Evolutionary conservation across 35 echinoderm and acorn worm genomes (phyloP).

Genomic region (Amphiura filiformis): DNA sequence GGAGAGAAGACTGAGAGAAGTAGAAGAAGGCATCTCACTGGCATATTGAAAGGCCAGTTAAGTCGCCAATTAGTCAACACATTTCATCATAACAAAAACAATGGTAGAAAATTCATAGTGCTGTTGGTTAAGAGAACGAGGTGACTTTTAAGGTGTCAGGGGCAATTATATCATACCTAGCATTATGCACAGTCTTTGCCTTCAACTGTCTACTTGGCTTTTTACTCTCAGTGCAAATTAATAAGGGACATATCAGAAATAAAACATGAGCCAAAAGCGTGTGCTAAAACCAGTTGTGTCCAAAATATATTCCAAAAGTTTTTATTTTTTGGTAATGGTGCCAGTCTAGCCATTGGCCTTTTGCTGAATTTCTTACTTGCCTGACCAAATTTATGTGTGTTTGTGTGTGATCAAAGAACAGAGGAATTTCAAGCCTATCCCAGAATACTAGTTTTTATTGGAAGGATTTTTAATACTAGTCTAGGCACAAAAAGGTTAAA

Average conservation of each 20-base stretch:
- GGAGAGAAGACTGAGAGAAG: slow-evolving; percentile 47
- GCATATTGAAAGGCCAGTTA: background rate
- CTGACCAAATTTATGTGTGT: too few relatives aligned
- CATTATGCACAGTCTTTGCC: background rate
- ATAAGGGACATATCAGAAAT: background rate
- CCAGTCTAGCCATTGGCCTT: slow-evolving; percentile 1
- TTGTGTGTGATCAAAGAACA: too few relatives aligned
- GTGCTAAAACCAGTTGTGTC: background rate
- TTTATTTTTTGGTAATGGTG: background rate
- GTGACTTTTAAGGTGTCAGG: background rate
- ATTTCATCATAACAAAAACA: background rate
- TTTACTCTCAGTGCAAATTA: slow-evolving; percentile 15
- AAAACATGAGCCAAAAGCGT: background rate
- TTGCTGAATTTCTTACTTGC: background rate
- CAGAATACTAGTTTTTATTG: too few relatives aligned
- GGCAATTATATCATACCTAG: background rate
- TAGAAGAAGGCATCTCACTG: background rate
- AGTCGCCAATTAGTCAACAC: background rate
- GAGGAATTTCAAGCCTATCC: too few relatives aligned
- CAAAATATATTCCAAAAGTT: too few relatives aligned
- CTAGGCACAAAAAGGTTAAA: too few relatives aligned
- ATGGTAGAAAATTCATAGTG: background rate
- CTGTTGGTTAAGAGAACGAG: background rate
- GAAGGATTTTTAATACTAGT: too few relatives aligned
- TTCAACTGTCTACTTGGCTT: background rate